These are phyloP conservation scores for Pandemis heparana DNA, from an alignment of 2,888 invertebrate genomes.

Conservation along the genomic window DNA sequence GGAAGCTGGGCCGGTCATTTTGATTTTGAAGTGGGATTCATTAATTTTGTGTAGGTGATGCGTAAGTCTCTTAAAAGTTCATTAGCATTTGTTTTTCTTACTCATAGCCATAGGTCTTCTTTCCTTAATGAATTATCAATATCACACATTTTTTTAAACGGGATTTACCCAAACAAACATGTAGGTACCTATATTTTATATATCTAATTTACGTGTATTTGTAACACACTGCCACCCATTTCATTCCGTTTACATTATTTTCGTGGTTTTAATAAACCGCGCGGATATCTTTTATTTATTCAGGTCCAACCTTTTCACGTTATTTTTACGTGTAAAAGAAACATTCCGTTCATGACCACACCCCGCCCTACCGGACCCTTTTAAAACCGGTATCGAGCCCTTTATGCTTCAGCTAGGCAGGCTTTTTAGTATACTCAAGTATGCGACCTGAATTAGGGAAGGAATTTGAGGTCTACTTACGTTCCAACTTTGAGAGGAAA, in stretches of 20 bases:
- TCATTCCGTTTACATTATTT: neutral
- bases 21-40: neutral
- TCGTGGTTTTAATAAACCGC: neutral
- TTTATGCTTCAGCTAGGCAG: neutral
- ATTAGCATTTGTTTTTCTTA: too few relatives aligned
- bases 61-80: neutral
- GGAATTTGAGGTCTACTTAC: neutral
- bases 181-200: too few relatives aligned
- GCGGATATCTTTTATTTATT: neutral
- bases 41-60: neutral
- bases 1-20: neutral
- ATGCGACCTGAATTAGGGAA: neutral
- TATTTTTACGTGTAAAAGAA: conserved; percentile 8
- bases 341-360: conserved; percentile 12
- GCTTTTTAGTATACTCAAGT: neutral
- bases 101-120: too few relatives aligned
- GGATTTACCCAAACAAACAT: neutral
- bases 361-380: conserved; percentile 1
- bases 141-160: neutral
- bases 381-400: neutral
- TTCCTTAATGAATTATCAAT: too few relatives aligned
- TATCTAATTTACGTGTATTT: too few relatives aligned
- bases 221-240: neutral
- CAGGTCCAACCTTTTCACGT: neutral
- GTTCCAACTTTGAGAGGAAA: too few relatives aligned